Evolutionary conservation across 2,888 invertebrate genomes (phyloP).

Genomic region (Leptopilina syphax): DNA sequence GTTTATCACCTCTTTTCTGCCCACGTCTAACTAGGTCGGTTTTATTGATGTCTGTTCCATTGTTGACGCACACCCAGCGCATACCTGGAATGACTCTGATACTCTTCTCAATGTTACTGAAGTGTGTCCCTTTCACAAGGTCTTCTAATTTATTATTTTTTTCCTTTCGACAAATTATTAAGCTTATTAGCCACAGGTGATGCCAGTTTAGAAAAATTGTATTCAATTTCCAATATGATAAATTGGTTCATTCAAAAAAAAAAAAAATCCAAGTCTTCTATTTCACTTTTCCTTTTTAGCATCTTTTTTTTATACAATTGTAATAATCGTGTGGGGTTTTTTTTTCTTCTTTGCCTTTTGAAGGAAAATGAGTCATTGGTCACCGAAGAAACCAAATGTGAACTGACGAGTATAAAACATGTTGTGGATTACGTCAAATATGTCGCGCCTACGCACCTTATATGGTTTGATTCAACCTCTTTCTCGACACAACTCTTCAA

Average conservation of each 20-base stretch:
- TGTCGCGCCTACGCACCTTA: constrained; percentile 51
- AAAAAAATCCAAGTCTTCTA: not conserved
- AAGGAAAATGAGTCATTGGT: constrained; percentile 29
- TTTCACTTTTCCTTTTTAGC: not conserved
- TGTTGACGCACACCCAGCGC: constrained; percentile 33
- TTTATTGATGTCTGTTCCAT: constrained; percentile 24
- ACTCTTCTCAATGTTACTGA: not conserved
- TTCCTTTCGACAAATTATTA: constrained; percentile 4
- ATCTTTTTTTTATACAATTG: not conserved
- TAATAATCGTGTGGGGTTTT: not conserved
- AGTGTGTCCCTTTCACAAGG: constrained; percentile 8
- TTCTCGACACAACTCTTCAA: constrained; percentile 12
- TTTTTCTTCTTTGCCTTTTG: not conserved
- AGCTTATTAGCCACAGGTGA: constrained; percentile 18
- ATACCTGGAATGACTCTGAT: constrained; percentile 29
- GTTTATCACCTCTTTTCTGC: constrained; percentile 29
- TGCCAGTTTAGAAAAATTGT: constrained; percentile 15
- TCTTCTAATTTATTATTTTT: constrained; percentile 33
- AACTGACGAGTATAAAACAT: constrained; percentile 46
- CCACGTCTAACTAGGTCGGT: constrained; percentile 25
- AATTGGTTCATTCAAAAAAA: not conserved
- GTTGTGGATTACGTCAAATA: constrained; percentile 51
- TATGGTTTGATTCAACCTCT: constrained; percentile 46
- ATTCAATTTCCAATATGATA: not conserved
- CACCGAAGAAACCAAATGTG: constrained; percentile 22